Evolutionary conservation across 2,113 vertebrate species (phyloP).

Genomic region (Herpetotheres cachinnans): DNA sequence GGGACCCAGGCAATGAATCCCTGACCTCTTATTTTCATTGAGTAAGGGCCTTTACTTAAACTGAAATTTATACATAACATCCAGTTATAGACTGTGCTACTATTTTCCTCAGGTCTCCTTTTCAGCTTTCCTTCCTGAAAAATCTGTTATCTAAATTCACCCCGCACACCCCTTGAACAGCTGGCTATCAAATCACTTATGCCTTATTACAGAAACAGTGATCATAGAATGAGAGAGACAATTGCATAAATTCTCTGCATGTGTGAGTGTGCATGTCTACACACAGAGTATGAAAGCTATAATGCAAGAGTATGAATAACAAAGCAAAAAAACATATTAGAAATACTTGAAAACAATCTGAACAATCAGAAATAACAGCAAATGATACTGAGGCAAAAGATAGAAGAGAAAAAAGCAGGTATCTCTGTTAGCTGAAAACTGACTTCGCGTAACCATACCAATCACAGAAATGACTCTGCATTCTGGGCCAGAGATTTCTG

Average conservation of each 20-base stretch:
- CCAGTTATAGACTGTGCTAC: not conserved
- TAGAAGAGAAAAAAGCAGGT: not conserved
- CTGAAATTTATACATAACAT: not conserved
- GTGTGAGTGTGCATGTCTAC: not conserved
- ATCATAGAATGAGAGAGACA: not conserved
- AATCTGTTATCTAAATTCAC: not conserved
- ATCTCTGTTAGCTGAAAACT: not conserved
- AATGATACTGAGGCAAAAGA: not conserved
- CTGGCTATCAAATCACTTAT: not conserved
- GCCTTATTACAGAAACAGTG: not conserved
- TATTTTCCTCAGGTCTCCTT: not conserved
- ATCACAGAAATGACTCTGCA: not conserved
- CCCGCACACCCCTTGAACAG: accelerated
- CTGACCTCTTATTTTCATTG: not conserved
- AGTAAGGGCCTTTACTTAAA: not conserved
- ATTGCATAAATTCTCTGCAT: not conserved
- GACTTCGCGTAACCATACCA: not conserved
- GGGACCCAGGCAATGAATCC: not conserved
- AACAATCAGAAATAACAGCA: not conserved
- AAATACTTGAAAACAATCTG: not conserved
- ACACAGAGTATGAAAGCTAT: not conserved
- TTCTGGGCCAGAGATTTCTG: not conserved
- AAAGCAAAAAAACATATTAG: not conserved
- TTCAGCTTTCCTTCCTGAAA: not conserved
- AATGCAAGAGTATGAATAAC: not conserved